phyloP scores from a whole-genome alignment of 2,888 invertebrate species.

The Copidosoma aretas region DNA sequence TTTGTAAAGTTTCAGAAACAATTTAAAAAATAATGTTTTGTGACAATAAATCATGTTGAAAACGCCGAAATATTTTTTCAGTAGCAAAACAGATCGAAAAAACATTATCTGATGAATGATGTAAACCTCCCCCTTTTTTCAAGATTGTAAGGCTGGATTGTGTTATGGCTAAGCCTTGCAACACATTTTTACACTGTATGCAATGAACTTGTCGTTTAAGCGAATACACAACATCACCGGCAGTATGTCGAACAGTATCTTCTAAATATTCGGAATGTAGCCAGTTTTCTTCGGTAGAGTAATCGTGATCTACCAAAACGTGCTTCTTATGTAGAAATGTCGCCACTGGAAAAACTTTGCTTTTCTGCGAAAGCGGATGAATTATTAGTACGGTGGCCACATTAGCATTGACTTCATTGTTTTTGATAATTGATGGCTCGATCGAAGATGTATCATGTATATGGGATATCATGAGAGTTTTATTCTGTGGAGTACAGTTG shows the following conservation, averaged over 20 bases:
- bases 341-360: not conserved
- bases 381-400: not conserved
- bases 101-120: constrained; percentile 11
- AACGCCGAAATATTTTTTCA: constrained; percentile 27
- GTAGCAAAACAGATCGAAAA: constrained; percentile 27
- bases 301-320: not conserved
- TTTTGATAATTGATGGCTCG: not conserved
- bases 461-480: not conserved
- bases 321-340: not conserved
- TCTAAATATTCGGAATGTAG: not conserved
- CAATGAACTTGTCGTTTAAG: no score
- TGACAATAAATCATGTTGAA: constrained; percentile 12
- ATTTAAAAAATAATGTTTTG: constrained; percentile 26
- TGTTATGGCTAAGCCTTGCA: constrained; percentile 2
- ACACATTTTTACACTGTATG: not conserved
- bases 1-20: constrained; percentile 31
- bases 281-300: not conserved
- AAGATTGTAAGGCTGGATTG: constrained; percentile 23
- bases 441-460: not conserved
- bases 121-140: constrained; percentile 32
- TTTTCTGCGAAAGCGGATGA: not conserved
- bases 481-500: no score
- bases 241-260: no score
- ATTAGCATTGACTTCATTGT: not conserved
- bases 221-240: no score